These are phyloP conservation scores for Cynocephalus volans DNA, from an alignment of 2,113 vertebrate genomes.

Conservation along the genomic window DNA sequence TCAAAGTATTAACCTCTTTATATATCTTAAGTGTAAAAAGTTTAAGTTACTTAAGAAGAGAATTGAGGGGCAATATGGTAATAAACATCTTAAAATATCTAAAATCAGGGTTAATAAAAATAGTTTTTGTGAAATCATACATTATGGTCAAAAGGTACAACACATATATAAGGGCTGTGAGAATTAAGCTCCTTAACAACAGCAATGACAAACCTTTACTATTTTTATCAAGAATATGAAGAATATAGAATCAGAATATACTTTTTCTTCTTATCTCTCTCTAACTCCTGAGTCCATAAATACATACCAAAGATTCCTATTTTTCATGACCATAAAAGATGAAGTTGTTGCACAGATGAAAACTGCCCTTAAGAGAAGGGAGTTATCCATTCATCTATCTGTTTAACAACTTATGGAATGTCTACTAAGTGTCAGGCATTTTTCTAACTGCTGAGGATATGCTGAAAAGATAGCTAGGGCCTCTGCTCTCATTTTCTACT, in stretches of 20 bases:
- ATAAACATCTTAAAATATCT: conserved; percentile 28
- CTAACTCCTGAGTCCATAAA: neutral
- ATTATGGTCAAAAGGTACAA: neutral
- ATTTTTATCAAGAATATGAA: conserved; percentile 1
- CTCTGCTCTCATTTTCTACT: conserved; percentile 19
- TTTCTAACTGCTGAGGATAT: neutral
- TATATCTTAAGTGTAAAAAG: neutral
- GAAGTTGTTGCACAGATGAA: neutral
- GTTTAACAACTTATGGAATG: neutral
- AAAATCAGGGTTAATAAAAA: conserved; percentile 5
- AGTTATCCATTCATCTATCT: neutral
- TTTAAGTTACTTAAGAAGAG: conserved; percentile 21
- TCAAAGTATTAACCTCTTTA: neutral
- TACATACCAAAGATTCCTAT: neutral
- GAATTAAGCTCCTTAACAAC: neutral
- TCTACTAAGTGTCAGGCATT: neutral
- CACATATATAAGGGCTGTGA: neutral
- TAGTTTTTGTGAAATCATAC: neutral
- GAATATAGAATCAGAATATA: neutral
- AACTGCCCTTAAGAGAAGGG: neutral
- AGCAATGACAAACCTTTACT: neutral
- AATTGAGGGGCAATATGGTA: neutral
- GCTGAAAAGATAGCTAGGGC: neutral
- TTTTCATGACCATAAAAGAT: neutral
- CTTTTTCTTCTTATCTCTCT: neutral